phyloP scores from a whole-genome alignment of 2,888 invertebrate genomes.

The Plebejus melissa region DNA sequence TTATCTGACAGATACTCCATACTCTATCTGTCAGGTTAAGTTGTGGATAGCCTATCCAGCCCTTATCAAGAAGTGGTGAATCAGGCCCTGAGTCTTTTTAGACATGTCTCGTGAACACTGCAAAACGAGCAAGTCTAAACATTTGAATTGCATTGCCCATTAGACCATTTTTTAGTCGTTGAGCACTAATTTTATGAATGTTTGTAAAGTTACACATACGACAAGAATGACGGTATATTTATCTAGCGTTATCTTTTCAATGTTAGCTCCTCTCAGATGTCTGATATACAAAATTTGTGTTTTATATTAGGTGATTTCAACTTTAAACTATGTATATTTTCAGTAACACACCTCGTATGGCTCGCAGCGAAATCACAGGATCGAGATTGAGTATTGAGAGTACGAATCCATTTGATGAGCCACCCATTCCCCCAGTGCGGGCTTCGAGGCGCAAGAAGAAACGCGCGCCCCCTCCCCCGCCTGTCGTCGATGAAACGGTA shows the following conservation, averaged over 20 bases:
- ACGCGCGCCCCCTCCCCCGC: constrained; percentile 80
- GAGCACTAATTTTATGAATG: not conserved
- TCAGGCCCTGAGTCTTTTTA: too few relatives aligned
- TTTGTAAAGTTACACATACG: not conserved
- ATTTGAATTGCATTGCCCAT: not conserved
- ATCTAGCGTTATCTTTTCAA: constrained; percentile 7
- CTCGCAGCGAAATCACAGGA: constrained; percentile 71
- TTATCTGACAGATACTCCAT: too few relatives aligned
- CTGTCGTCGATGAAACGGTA: constrained; percentile 54
- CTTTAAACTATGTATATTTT: constrained; percentile 29
- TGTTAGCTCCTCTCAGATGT: not conserved
- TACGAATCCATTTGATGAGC: constrained; percentile 79
- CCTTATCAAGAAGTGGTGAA: too few relatives aligned
- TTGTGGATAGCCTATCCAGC: too few relatives aligned
- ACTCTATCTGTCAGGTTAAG: too few relatives aligned
- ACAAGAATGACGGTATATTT: not conserved
- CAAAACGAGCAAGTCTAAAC: constrained; percentile 1
- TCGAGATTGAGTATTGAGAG: constrained; percentile 79
- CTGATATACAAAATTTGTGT: not conserved
- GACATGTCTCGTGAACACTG: too few relatives aligned
- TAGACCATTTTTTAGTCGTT: not conserved
- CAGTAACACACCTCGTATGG: constrained; percentile 66
- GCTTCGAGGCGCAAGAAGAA: constrained; percentile 81
- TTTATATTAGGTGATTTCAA: not conserved
- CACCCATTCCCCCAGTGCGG: constrained; percentile 70